Percentiles rank a stretch among this genome's conserved stretches.
Evolutionary conservation across 1,140 invertebrate genomes (phyloP).

Genomic region (Lordiphosa stackelbergi): DNA sequence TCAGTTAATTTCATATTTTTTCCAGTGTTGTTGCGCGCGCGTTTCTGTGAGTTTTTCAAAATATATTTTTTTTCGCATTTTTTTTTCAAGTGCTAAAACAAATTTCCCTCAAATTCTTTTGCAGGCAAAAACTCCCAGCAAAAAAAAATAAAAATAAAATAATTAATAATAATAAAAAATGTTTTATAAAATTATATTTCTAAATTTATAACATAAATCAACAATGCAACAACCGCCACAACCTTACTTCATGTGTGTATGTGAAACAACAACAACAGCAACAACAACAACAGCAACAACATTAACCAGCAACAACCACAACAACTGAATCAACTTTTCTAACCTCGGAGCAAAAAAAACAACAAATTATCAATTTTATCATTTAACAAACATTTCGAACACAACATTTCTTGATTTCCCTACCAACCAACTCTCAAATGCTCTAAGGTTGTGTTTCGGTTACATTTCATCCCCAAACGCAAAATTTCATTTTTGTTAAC

Average conservation of each 20-base stretch:
- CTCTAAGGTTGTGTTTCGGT: no score
- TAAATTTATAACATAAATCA: conserved; percentile 35
- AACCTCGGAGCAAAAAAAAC: conserved; percentile 8
- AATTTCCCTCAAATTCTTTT: conserved; percentile 9
- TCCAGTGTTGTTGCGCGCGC: conserved; percentile 40
- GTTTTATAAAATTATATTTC: conserved; percentile 16
- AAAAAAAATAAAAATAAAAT: conserved; percentile 48
- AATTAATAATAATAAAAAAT: conserved; percentile 17
- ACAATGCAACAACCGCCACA: conserved; percentile 47
- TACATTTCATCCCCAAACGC: no score
- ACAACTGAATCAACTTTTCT: conserved; percentile 9
- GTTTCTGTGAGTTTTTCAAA: conserved; percentile 11
- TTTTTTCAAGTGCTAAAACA: conserved; percentile 28
- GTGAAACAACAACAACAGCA: conserved; percentile 15
- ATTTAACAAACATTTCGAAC: conserved; percentile 15
- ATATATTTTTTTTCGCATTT: conserved; percentile 26
- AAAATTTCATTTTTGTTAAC: no score
- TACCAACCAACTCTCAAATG: no score
- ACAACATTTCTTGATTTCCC: no score
- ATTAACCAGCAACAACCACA: conserved; percentile 28
- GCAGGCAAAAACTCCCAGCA: conserved; percentile 34
- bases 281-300: conserved; percentile 18
- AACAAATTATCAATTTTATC: conserved; percentile 17
- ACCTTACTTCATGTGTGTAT: not conserved
- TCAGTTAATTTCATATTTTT: conserved; percentile 7